phyloP scores from a whole-genome alignment of 2,888 invertebrate genomes.

The Andricus quercusramuli region DNA sequence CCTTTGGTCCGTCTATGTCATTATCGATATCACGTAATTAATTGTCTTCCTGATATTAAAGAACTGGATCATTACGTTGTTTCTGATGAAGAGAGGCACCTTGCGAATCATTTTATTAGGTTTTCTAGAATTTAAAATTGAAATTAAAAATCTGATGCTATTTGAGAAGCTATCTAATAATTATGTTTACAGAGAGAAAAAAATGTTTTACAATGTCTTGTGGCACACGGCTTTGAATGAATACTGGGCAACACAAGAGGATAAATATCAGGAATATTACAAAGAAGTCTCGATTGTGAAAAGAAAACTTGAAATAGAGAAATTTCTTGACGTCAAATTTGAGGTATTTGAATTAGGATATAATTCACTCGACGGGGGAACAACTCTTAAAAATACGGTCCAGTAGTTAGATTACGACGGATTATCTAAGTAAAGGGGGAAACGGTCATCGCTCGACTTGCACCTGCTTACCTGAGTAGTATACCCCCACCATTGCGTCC shows the following conservation, averaged over 20 bases:
- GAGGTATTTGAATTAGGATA: neutral
- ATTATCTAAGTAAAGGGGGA: too few relatives aligned
- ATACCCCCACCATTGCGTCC: too few relatives aligned
- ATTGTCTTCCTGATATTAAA: slow-evolving; percentile 53
- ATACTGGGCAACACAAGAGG: slow-evolving; percentile 44
- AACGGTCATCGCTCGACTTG: too few relatives aligned
- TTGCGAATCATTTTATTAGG: slow-evolving; percentile 50
- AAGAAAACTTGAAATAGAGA: neutral
- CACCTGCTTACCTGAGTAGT: too few relatives aligned
- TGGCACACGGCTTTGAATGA: slow-evolving; percentile 51
- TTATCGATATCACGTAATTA: slow-evolving; percentile 59
- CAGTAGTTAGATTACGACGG: too few relatives aligned
- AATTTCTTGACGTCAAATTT: neutral
- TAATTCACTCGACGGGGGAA: too few relatives aligned
- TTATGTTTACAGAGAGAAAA: slow-evolving; percentile 54
- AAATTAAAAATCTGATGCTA: too few relatives aligned
- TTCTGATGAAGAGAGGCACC: slow-evolving; percentile 50
- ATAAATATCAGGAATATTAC: slow-evolving; percentile 45
- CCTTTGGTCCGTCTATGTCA: slow-evolving; percentile 57
- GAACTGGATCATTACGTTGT: slow-evolving; percentile 59
- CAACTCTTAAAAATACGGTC: too few relatives aligned
- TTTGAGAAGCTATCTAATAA: neutral
- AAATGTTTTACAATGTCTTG: slow-evolving; percentile 52
- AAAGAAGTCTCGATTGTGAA: slow-evolving; percentile 26
- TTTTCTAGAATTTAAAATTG: neutral